phyloP scores from a whole-genome alignment of 2,888 invertebrate genomes.

The Ochropleura plecta region DNA sequence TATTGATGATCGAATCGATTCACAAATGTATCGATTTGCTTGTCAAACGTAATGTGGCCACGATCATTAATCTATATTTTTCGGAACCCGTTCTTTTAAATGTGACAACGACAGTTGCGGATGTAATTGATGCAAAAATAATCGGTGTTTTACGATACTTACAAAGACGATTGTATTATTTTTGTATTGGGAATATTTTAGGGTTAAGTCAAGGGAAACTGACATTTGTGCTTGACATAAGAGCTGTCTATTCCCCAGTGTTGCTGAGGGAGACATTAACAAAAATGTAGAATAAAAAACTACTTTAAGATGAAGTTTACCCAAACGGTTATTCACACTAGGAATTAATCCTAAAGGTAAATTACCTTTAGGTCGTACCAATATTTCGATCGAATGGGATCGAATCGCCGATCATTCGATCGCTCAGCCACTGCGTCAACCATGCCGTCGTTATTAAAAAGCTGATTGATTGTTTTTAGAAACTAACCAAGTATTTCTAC shows the following conservation, averaged over 20 bases:
- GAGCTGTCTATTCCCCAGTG: not conserved
- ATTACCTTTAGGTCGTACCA: no score
- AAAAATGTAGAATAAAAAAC: no score
- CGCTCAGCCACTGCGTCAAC: no score
- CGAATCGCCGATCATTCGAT: no score
- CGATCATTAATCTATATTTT: conserved; percentile 75
- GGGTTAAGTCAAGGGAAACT: conserved; percentile 21
- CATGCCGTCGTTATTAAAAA: no score
- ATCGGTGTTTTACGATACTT: conserved; percentile 60
- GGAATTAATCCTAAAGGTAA: no score
- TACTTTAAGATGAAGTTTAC: not conserved
- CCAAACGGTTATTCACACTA: no score
- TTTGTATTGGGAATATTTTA: conserved; percentile 43
- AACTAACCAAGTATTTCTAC: not conserved
- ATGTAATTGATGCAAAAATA: conserved; percentile 70
- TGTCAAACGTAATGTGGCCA: conserved; percentile 65
- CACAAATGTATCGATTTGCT: conserved; percentile 75
- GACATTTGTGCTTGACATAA: conserved; percentile 1
- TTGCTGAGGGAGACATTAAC: not conserved
- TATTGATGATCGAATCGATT: conserved; percentile 84
- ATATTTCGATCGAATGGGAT: no score
- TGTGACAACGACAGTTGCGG: conserved; percentile 59
- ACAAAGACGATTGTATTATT: conserved; percentile 40
- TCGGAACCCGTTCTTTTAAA: conserved; percentile 68
- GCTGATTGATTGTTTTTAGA: not conserved